These are phyloP conservation scores for Geococcyx californianus DNA, from an alignment of 2,113 vertebrate genomes.

Conservation along the genomic window DNA sequence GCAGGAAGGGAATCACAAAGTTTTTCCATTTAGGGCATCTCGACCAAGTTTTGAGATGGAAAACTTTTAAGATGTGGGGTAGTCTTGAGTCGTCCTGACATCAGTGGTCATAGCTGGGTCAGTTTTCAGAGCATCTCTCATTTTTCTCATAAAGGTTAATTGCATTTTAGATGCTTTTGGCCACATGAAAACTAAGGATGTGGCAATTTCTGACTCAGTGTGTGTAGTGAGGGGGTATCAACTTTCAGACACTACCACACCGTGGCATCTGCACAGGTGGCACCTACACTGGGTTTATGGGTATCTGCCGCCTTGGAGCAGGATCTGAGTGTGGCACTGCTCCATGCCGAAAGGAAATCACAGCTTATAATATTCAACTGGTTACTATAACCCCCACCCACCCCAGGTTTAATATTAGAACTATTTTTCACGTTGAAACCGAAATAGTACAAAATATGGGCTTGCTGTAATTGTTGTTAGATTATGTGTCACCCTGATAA, in stretches of 20 bases:
- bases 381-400: slow-evolving; percentile 59
- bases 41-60: background rate
- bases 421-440: slow-evolving; percentile 76
- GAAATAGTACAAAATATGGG: slow-evolving; percentile 81
- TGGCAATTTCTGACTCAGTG: background rate
- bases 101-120: background rate
- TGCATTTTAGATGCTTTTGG: background rate
- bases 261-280: background rate
- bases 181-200: background rate
- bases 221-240: background rate
- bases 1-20: rapidly evolving
- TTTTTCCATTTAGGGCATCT: background rate
- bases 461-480: slow-evolving; percentile 86
- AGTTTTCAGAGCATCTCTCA: background rate
- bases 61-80: background rate
- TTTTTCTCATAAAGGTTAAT: background rate
- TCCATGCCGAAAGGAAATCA: background rate
- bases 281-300: slow-evolving; percentile 19
- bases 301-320: background rate
- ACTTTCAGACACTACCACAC: background rate
- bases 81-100: background rate
- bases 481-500: slow-evolving; percentile 87
- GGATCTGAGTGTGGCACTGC: background rate
- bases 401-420: slow-evolving; percentile 72
- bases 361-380: slow-evolving; percentile 59